Percentiles rank a stretch among this genome's conserved stretches.
Evolutionary conservation across 2,888 invertebrate species (phyloP).

Genomic region (Trissoscelio sp.): DNA sequence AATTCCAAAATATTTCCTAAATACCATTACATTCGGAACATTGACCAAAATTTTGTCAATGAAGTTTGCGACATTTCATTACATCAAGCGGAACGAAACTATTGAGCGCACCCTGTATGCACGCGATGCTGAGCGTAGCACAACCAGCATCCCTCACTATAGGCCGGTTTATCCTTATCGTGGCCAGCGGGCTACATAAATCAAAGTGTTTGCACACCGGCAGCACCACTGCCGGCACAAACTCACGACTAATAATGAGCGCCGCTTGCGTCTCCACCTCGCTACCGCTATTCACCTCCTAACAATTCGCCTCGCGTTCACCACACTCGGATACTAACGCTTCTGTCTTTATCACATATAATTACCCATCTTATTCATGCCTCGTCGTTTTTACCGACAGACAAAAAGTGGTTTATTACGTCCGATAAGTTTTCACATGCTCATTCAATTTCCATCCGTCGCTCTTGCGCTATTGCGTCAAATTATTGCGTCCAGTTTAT

Average conservation of each 20-base stretch:
- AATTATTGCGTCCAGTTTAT: too few relatives aligned
- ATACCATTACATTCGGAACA: too few relatives aligned
- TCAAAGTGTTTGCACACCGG: slow-evolving; percentile 80
- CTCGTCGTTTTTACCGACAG: background rate
- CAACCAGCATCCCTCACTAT: slow-evolving; percentile 64
- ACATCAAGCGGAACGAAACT: slow-evolving; percentile 3
- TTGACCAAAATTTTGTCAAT: too few relatives aligned
- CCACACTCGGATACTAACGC: slow-evolving; percentile 29
- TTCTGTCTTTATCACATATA: slow-evolving; percentile 49
- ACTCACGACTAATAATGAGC: slow-evolving; percentile 79
- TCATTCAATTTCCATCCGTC: too few relatives aligned
- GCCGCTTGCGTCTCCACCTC: slow-evolving; percentile 55
- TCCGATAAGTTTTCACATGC: slow-evolving; percentile 21
- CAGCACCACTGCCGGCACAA: slow-evolving; percentile 67
- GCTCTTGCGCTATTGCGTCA: too few relatives aligned
- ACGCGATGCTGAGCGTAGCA: slow-evolving; percentile 74
- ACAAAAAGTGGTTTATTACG: slow-evolving; percentile 33
- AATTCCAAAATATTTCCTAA: too few relatives aligned
- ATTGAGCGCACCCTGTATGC: slow-evolving; percentile 39
- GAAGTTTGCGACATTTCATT: slow-evolving; percentile 43
- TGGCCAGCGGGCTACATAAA: slow-evolving; percentile 78
- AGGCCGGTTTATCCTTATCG: slow-evolving; percentile 79
- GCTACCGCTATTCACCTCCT: slow-evolving; percentile 52
- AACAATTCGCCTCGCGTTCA: slow-evolving; percentile 53
- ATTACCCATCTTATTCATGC: slow-evolving; percentile 48